Base-by-base conservation (phyloP, 64 coral and sea anemone species). In the Acropora tenuis region DNA sequence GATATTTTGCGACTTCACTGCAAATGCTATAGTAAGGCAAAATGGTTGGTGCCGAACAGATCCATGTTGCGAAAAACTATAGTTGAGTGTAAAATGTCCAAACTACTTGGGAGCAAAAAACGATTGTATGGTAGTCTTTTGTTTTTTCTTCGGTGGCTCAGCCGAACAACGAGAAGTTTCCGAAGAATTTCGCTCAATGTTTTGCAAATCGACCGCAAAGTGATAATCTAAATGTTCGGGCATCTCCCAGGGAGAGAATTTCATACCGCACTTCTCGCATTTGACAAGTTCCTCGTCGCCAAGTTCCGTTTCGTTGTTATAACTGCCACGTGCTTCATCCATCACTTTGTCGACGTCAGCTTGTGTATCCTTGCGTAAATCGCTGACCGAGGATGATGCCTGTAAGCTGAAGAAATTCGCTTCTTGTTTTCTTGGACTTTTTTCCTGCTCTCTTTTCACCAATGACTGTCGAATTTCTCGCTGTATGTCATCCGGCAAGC, bases 121-220 rank as follows among this genome's bases (percentile, higher is more conserved):
- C 50, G 89, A 88, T 6, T 83, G 11, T n/a, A 97, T 97, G 4
- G 92, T 87, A 30, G 53, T 77, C 58, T 69, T 90, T 50, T 94
- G 92, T 80, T 97, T 97, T 19, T 97, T 97, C 72, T 84, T 97
- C 69, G 95, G 95, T 4, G 95, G 95, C 41, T 93, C 80, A 43
- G 61, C 75, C 1, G 87, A 94, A 61, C 67, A 46, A n/a, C 58
- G 63, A 12, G 48, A 16, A 2, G 44, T 8, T 59, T 50, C 30
- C 18, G 73, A 1, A 48, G 48, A 61, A 12, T 66, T 67, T 6
- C 52, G 11, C 59, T 95, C 79, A 17, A 74, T 16, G 16, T 88
- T 63, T 80, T 97, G 91, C 41, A 97, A 47, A 55, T 97, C 92
- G 48, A 94, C 75, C 8, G 95, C 95, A 91, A 94, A 97, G 52